Base-by-base conservation (phyloP, 2,888 invertebrate species). In the Parnassius apollo region DNA sequence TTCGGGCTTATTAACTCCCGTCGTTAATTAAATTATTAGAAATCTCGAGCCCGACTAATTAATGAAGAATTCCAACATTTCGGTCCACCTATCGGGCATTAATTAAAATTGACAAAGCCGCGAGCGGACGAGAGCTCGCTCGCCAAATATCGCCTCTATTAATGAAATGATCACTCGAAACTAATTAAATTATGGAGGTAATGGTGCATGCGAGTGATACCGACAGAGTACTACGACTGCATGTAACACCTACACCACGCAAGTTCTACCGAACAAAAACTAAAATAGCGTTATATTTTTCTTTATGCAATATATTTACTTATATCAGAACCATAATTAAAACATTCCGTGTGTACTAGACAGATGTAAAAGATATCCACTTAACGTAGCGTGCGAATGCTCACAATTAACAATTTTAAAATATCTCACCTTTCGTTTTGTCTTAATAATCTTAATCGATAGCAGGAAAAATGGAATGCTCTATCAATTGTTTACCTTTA, bases 51-150 rank as follows among this genome's bases (percentile, higher is more conserved):
- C 76, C 81, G 83, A 83, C 91, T 91, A 91, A 91, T 91, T 91
- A 91, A 88, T 79, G 85, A 91, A 91, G 91, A 90, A 91, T 91
- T 90, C 81, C 87, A 87, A 90, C 88, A 90, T 90, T 90, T 88
- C 86, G 85, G 85, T 85, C 84, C 87, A 89, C 90, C 88, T 91
- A 91, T 89, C 83, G 81, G 77, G 82, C 76, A 85, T 88, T 91
- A 91, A 91, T 91, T 91, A 91, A 91, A 91, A 91, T 89, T 88
- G 91, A 90, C 90, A 91, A 88, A 89, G 90, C 89, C 86, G 78
- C 83, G 78, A 76, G 82, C 82, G 77, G 75, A 77, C 80, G 82
- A 82, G 83, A 77, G 78, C 18, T 18, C 79, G 82, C 80, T 81
- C 80, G 83, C 86, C 88, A 88, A 90, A 91, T 90, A 91, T 90